Conservation (phyloP, 1,140 invertebrate species). For the Hesperophylax magnus region DNA sequence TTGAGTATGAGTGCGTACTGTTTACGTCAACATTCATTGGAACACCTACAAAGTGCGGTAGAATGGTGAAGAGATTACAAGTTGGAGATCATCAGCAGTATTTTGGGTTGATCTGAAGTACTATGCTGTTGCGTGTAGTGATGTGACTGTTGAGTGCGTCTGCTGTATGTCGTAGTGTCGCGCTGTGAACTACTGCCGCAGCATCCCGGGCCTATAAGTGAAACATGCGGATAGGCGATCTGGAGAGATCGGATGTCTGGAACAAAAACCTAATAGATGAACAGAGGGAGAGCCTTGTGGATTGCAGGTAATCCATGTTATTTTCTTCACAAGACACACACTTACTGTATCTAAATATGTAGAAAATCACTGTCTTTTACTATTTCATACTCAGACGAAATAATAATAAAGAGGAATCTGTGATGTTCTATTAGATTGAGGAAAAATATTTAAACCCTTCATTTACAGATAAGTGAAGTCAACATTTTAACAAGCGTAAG, state of each 20-base stretch:
- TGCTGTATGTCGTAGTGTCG: background rate
- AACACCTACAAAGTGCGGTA: too few relatives aligned
- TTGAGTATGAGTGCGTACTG: too few relatives aligned
- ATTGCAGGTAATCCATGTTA: constrained; percentile 38
- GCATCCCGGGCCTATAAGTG: background rate
- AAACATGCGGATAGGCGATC: constrained; percentile 47
- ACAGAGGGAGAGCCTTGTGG: constrained; percentile 29
- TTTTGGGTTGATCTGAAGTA: background rate
- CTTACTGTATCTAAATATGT: too few relatives aligned
- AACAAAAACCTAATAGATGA: constrained; percentile 39
- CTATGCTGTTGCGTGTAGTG: background rate
- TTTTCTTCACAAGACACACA: background rate
- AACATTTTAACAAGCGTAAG: too few relatives aligned
- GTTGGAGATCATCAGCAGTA: background rate
- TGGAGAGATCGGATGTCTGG: constrained; percentile 48
- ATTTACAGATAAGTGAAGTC: too few relatives aligned
- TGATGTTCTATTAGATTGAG: too few relatives aligned
- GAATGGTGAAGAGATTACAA: background rate
- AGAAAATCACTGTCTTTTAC: too few relatives aligned
- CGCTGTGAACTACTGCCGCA: background rate
- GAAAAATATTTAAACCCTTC: too few relatives aligned
- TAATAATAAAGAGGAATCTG: too few relatives aligned
- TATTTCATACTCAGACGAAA: too few relatives aligned
- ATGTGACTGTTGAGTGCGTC: background rate
- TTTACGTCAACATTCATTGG: too few relatives aligned